phyloP scores from a whole-genome alignment of 2,888 invertebrate species.

The Oscheius sp. region DNA sequence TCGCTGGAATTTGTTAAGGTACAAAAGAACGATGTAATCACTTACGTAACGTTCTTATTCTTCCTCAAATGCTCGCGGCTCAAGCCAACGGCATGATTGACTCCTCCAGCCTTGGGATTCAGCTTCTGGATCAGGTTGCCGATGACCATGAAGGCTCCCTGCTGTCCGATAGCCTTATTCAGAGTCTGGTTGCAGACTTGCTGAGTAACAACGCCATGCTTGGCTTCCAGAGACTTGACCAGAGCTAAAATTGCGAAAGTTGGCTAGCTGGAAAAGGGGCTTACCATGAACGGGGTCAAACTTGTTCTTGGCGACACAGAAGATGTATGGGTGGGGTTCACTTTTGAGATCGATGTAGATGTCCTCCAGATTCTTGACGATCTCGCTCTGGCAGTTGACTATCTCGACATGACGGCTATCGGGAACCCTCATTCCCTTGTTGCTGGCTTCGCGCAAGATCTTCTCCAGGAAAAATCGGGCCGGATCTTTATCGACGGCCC shows the following conservation, averaged over 20 bases:
- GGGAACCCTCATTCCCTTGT: conserved; percentile 3
- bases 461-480: conserved; percentile 3
- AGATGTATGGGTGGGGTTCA: conserved; percentile 18
- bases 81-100: conserved; percentile 29
- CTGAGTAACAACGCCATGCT: conserved; percentile 47
- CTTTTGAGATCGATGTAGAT: background rate
- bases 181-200: conserved; percentile 43
- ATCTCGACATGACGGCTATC: background rate
- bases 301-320: conserved; percentile 44
- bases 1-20: conserved; percentile 32
- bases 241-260: background rate
- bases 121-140: conserved; percentile 42
- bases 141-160: conserved; percentile 38
- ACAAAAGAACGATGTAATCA: background rate
- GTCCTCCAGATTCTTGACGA: background rate
- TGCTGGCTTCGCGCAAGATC: background rate
- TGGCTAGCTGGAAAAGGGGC: background rate
- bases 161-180: conserved; percentile 32
- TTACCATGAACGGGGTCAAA: conserved; percentile 44
- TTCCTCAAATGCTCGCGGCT: background rate
- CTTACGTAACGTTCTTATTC: too few species aligned
- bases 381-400: background rate
- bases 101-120: conserved; percentile 43
- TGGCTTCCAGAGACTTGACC: conserved; percentile 47
- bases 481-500: background rate